Evolutionary conservation across 2,888 invertebrate species (phyloP).

Genomic region (Chydorus sphaericus): DNA sequence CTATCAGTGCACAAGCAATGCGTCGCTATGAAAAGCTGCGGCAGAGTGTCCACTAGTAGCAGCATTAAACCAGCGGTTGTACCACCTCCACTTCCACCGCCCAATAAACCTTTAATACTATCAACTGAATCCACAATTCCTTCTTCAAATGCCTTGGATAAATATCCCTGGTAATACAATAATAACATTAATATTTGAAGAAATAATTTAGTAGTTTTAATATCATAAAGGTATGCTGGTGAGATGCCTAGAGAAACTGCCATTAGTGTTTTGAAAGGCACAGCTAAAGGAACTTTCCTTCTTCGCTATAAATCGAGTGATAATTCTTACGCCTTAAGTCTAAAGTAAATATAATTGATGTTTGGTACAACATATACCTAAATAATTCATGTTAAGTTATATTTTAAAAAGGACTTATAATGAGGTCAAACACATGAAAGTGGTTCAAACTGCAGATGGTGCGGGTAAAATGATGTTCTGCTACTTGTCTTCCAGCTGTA

Average conservation of each 20-base stretch:
- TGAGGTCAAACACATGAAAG: slow-evolving; percentile 80
- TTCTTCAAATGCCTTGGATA: slow-evolving; percentile 18
- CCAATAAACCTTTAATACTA: not conserved
- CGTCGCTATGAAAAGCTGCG: slow-evolving; percentile 33
- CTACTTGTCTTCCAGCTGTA: slow-evolving; percentile 75
- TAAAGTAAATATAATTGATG: slow-evolving; percentile 47
- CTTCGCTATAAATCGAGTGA: slow-evolving; percentile 40
- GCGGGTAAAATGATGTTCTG: slow-evolving; percentile 59
- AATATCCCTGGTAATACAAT: slow-evolving; percentile 35
- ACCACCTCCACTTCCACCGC: not conserved
- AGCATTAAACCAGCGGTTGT: not conserved
- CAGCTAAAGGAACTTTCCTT: slow-evolving; percentile 74
- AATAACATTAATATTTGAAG: not conserved
- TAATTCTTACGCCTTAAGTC: slow-evolving; percentile 66
- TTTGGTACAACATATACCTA: slow-evolving; percentile 4
- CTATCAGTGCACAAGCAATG: slow-evolving; percentile 79
- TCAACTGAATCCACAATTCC: not conserved
- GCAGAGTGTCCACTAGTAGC: too few relatives aligned
- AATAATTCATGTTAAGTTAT: slow-evolving; percentile 17
- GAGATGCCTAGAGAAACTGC: slow-evolving; percentile 74
- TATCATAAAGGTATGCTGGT: slow-evolving; percentile 54
- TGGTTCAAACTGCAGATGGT: slow-evolving; percentile 36
- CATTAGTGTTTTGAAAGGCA: slow-evolving; percentile 52
- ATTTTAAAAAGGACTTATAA: slow-evolving; percentile 55
- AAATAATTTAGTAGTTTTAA: too few relatives aligned